phyloP scores from a whole-genome alignment of 2,888 invertebrate genomes.

The Pelosia muscerda region DNA sequence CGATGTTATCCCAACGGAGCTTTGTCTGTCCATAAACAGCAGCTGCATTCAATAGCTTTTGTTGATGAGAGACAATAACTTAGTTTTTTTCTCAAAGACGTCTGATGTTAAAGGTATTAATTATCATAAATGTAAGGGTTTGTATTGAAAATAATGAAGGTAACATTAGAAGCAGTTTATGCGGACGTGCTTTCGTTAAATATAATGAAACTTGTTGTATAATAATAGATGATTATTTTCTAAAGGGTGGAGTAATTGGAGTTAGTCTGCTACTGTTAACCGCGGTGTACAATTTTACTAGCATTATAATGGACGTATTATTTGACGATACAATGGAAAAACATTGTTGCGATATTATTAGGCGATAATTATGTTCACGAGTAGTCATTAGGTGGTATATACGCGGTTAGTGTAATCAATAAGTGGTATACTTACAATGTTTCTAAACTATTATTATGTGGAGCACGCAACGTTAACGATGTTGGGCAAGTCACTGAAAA shows the following conservation, averaged over 20 bases:
- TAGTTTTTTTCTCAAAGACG: conserved; percentile 62
- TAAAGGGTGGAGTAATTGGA: conserved; percentile 38
- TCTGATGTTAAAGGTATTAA: conserved; percentile 66
- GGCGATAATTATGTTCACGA: conserved; percentile 33
- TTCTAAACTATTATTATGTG: conserved; percentile 36
- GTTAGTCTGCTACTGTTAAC: conserved; percentile 31
- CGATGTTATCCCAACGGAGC: conserved; percentile 79
- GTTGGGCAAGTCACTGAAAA: conserved; percentile 3
- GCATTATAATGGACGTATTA: conserved; percentile 34
- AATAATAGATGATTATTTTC: conserved; percentile 42
- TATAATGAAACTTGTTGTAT: conserved; percentile 45
- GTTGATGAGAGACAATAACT: conserved; percentile 68
- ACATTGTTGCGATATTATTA: conserved; percentile 37
- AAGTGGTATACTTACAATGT: conserved; percentile 38
- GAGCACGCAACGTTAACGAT: conserved; percentile 21
- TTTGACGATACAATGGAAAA: conserved; percentile 35
- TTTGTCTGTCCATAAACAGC: conserved; percentile 83
- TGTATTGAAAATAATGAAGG: conserved; percentile 53
- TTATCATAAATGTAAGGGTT: conserved; percentile 71
- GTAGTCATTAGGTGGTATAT: conserved; percentile 34
- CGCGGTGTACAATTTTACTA: conserved; percentile 39
- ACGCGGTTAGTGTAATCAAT: conserved; percentile 40
- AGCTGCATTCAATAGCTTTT: conserved; percentile 73
- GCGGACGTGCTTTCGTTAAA: conserved; percentile 43
- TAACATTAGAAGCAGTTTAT: conserved; percentile 48